Conservation (phyloP, 2,797 vertebrate genomes). For the Falco novaeseelandiae region DNA sequence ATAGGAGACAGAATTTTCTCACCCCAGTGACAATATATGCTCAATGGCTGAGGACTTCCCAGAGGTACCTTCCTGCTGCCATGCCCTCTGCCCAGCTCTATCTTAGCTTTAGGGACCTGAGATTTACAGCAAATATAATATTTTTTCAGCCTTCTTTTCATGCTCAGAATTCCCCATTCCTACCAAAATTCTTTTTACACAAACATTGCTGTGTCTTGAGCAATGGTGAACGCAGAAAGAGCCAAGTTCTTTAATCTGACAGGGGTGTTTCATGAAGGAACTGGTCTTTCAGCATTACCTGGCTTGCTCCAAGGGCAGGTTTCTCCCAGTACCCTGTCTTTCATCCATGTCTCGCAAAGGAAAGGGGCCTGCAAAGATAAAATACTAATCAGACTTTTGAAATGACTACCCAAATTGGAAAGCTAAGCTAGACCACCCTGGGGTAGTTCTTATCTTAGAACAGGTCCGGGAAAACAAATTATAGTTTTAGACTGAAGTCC, state of each 20-base stretch:
- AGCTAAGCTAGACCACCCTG: background rate
- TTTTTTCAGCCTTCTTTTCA: background rate
- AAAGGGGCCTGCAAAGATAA: background rate
- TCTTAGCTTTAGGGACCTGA: background rate
- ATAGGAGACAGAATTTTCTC: background rate
- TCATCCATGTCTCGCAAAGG: background rate
- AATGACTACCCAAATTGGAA: background rate
- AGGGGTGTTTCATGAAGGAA: background rate
- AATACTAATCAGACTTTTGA: background rate
- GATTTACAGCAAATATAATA: background rate
- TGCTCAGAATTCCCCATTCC: background rate
- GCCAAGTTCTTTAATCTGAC: background rate
- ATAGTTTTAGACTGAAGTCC: background rate
- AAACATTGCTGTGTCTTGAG: background rate
- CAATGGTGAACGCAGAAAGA: background rate
- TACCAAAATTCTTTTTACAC: background rate
- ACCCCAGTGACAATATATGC: background rate
- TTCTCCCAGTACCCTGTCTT: background rate
- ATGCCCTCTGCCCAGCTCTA: background rate
- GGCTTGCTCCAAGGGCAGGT: background rate
- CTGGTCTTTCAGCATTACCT: background rate
- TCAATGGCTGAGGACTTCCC: background rate
- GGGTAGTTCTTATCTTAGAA: background rate
- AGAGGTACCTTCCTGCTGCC: background rate
- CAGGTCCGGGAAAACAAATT: background rate